phyloP scores from a whole-genome alignment of 2,113 vertebrate genomes.

The Marcusenius ussheri region DNA sequence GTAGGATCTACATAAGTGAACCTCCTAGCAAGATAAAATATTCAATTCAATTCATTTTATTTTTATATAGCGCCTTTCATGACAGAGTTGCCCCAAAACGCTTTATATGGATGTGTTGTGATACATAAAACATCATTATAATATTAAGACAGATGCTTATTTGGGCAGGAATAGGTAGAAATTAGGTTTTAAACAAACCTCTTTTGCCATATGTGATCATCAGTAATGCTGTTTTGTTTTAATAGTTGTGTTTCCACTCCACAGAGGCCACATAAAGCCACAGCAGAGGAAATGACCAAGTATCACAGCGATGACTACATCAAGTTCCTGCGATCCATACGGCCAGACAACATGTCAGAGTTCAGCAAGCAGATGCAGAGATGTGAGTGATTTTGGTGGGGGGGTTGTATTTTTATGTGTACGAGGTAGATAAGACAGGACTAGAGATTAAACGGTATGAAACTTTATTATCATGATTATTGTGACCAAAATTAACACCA shows the following conservation, averaged over 20 bases:
- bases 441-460: too few species aligned
- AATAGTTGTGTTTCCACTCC: slow-evolving; percentile 1
- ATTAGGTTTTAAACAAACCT: background rate
- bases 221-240: background rate
- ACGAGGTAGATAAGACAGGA: background rate
- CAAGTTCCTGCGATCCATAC: slow-evolving; percentile 90
- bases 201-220: background rate
- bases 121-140: too few species aligned
- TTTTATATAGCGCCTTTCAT: background rate
- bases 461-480: too few species aligned
- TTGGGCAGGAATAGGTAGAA: background rate
- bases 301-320: slow-evolving; percentile 99
- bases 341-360: slow-evolving; percentile 98
- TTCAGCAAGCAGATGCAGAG: slow-evolving; percentile 99
- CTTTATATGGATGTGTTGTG: too few species aligned
- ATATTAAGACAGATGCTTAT: background rate
- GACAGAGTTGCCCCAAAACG: background rate
- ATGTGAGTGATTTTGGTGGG: slow-evolving; percentile 70
- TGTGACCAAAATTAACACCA: too few species aligned
- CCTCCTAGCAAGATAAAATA: background rate
- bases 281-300: slow-evolving; percentile 95
- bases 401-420: background rate
- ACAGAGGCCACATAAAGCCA: slow-evolving; percentile 95
- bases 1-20: background rate
- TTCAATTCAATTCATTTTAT: too few species aligned